phyloP scores from a whole-genome alignment of 2,113 vertebrate genomes.

The Pachyramphus minor region DNA sequence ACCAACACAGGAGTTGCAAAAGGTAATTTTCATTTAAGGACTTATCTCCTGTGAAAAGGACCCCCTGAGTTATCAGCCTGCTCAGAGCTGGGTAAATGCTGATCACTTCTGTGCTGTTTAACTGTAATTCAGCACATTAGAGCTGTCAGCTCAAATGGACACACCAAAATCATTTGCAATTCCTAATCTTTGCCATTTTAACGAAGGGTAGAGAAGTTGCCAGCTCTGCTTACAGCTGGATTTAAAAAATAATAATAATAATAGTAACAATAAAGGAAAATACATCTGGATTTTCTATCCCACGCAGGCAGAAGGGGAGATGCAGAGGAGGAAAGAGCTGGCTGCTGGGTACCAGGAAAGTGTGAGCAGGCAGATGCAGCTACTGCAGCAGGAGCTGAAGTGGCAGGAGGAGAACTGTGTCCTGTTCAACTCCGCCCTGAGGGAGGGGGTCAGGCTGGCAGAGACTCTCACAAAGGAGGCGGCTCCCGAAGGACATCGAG shows the following conservation, averaged over 20 bases:
- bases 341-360: constrained; percentile 72
- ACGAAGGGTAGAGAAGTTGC: not conserved
- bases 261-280: not conserved
- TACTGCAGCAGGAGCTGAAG: constrained; percentile 61
- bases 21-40: not conserved
- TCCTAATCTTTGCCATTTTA: not conserved
- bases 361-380: constrained; percentile 73
- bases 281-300: not conserved
- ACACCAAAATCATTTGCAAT: not conserved
- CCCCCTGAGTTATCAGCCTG: not conserved
- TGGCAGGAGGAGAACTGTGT: constrained; percentile 66
- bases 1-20: not conserved
- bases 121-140: not conserved
- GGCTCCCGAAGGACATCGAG: not conserved
- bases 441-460: constrained; percentile 39
- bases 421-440: constrained; percentile 47
- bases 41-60: not conserved
- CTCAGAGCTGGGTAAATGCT: not conserved
- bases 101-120: not conserved
- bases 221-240: not conserved
- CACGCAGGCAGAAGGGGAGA: constrained; percentile 76
- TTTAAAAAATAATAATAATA: not conserved
- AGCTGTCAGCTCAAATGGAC: not conserved
- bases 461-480: not conserved
- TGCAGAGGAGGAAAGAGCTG: constrained; percentile 65